These are phyloP conservation scores for Cheilinus undulatus DNA, from an alignment of 2,113 vertebrate species.

Conservation along the genomic window DNA sequence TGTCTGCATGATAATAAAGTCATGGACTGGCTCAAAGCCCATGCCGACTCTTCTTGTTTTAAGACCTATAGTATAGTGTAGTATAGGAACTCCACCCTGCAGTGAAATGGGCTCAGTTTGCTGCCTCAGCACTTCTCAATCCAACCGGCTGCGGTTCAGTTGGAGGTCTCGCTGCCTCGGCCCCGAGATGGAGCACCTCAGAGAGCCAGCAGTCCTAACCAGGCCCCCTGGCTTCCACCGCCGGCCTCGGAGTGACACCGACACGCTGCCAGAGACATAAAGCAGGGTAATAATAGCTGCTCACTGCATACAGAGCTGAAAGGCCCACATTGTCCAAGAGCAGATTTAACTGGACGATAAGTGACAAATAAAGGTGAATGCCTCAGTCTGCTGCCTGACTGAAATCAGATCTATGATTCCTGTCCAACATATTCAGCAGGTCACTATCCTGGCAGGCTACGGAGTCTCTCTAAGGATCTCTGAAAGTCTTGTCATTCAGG, in stretches of 20 bases:
- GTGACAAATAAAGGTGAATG: conserved; percentile 60
- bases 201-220: conserved; percentile 65
- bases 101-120: conserved; percentile 45
- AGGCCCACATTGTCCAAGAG: conserved; percentile 48
- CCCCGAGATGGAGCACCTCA: conserved; percentile 69
- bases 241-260: conserved; percentile 69
- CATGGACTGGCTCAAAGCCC: conserved; percentile 19
- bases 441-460: conserved; percentile 47
- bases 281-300: conserved; percentile 68
- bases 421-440: conserved; percentile 47
- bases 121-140: conserved; percentile 75
- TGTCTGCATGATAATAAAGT: conserved; percentile 56
- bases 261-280: conserved; percentile 67
- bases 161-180: conserved; percentile 68
- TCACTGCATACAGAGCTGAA: conserved; percentile 42
- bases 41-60: conserved; percentile 43
- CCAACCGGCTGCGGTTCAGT: conserved; percentile 75
- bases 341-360: conserved; percentile 57
- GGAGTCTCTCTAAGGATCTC: conserved; percentile 37
- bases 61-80: conserved; percentile 42
- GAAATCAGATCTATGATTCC: conserved; percentile 39
- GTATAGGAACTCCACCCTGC: conserved; percentile 56
- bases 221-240: conserved; percentile 56
- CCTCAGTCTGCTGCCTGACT: conserved; percentile 21
- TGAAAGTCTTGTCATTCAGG: not conserved